Evolutionary conservation across 2,888 invertebrate species (phyloP), one percentile per base, ranked within the genome.

Genomic region (Caenorhabditis sp.): DNA sequence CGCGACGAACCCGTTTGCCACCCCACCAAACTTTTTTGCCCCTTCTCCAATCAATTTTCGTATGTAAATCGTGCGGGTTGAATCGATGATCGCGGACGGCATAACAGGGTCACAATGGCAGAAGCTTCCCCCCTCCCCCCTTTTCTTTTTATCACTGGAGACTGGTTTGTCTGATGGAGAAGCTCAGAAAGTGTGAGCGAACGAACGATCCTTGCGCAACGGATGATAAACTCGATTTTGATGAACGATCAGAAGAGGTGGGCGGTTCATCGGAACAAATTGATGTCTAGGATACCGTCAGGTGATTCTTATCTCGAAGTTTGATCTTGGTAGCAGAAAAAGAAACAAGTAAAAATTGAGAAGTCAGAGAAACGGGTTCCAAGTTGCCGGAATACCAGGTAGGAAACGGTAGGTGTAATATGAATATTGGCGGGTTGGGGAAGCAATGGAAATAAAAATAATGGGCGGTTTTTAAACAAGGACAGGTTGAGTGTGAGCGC

Each of bases 21-120:
- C 55, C 65, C 48, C 46, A 27, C 56, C 9, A 43, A 41, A 46
- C 26, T 26, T 22, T 32, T 66, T 66, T 56, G 35, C 15, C 22
- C 45, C 11, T 11, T 8, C 48, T 24, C 22, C 13, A 17, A 63
- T 50, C 50, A 62, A 62, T 30, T 30, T 30, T 52, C 32, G 46
- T 61, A 50, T 61, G 35, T 37, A 63, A 32, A 63, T 63, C 37
- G 45, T 4, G 35, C 17, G 32, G 43, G 24, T 50, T 17, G 41
- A 53, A 26, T 5, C 17, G 53, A 65, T 45, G 35, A 41, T 7
- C 43, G 22, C 6, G 43, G 22, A 35, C 4, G 35, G 46, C 46
- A 65, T 65, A 65, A 55, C 53, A 55, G 63, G 63, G 63, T 65
- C 63, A 65, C 53, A 45, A 35, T 65, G 45, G 37, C 63, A 65